Base-by-base conservation (phyloP, 2,113 vertebrate species). In the Podarcis cretensis region DNA sequence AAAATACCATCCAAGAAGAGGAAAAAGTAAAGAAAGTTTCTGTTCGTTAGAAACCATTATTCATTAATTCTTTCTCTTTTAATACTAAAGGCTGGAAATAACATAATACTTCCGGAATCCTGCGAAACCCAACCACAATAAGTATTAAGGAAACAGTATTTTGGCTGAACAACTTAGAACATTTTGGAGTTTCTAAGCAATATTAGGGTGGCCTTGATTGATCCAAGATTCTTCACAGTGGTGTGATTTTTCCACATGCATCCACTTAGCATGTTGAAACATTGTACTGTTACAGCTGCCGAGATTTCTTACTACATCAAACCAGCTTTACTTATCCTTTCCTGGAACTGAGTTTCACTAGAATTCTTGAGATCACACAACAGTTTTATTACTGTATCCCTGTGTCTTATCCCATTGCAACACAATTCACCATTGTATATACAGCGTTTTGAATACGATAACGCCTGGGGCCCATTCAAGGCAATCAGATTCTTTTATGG, bases 281-380 rank as follows among this genome's bases (percentile, higher is more conserved):
- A 63, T 1, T 84, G 43, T 74, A 78, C 57, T 84, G 69, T 85
- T 92, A 48, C 87, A 89, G 0, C 0, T 80, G 20, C 65, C 3
- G 63, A 78, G 37, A 48, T 68, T 86, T 68, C 63, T 84, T 7
- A 87, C 8, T 83, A 35, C 32, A 85, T 78, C 83, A 78, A 12
- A 37, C 0, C 84, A 85, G 75, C 73, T 91, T 93, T 80, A 0
- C 87, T 21, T 35, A 71, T 74, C 88, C 81, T 84, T 71, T 79
- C 76, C 86, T 89, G 86, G 86, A 94, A 93, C 84, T 18, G 20
- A 23, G 77, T 88, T 93, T 92, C 71, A 40, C 63, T 86, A 32
- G 90, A 95, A 83, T 54, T 32, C 37, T 77, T 59, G 59, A 40
- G 48, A 88, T 87, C 84, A 69, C 13, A 59, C 77, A 89, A 83